A percentile compares a stretch with the other conserved stretches of the same genome.
These are phyloP conservation scores for Pluvianellus socialis DNA, from an alignment of 2,113 vertebrate genomes.

Conservation along the genomic window DNA sequence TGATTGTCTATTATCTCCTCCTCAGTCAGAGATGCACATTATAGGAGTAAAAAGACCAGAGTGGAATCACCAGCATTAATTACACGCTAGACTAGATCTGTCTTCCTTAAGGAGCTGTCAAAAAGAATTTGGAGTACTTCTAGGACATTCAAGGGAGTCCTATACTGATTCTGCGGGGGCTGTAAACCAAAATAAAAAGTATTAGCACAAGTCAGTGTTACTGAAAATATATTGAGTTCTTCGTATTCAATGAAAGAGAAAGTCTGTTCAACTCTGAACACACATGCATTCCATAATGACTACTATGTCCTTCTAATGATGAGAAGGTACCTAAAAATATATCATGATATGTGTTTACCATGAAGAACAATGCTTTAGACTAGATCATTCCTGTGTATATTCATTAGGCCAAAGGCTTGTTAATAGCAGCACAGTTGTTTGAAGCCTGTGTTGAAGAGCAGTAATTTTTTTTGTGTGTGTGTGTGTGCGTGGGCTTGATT, in stretches of 20 bases:
- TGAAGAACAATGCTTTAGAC: not conserved
- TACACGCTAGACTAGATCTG: slow-evolving; percentile 57
- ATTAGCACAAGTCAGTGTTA: not conserved
- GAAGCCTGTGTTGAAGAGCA: not conserved
- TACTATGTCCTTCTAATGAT: not conserved
- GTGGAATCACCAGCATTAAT: slow-evolving; percentile 65
- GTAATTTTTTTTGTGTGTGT: not conserved
- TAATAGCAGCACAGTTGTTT: not conserved
- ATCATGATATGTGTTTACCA: not conserved
- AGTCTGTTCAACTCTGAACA: not conserved
- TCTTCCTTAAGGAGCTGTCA: slow-evolving; percentile 38
- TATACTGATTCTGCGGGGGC: not conserved
- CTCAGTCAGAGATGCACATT: slow-evolving; percentile 66
- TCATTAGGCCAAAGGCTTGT: not conserved
- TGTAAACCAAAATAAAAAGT: not conserved
- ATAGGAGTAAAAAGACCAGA: slow-evolving; percentile 68
- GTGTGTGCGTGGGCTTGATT: not conserved
- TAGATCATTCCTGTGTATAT: not conserved
- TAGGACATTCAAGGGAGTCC: not conserved
- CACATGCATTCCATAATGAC: not conserved
- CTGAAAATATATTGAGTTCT: not conserved
- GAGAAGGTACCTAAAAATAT: not conserved
- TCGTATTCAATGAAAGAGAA: not conserved
- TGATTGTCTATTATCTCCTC: slow-evolving; percentile 78
- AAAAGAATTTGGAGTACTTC: slow-evolving; percentile 17